These are phyloP conservation scores for Characodon lateralis DNA, from an alignment of 2,797 vertebrate species.

Conservation along the genomic window DNA sequence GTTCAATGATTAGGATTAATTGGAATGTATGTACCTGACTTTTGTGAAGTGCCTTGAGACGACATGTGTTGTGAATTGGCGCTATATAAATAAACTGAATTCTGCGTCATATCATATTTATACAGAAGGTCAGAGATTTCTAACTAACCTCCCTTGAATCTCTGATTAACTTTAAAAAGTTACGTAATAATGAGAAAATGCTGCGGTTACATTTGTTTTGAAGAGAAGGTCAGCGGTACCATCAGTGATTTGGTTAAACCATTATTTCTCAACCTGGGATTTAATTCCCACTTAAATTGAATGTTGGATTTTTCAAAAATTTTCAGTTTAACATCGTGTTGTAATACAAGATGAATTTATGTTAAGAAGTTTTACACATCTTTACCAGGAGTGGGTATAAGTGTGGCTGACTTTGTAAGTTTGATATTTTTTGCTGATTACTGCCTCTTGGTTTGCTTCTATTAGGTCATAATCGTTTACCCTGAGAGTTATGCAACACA, in stretches of 20 bases:
- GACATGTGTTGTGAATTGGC: too few species aligned
- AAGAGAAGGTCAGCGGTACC: background rate
- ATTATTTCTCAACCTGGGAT: too few species aligned
- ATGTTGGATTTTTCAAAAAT: too few species aligned
- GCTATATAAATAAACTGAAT: too few species aligned
- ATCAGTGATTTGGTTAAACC: background rate
- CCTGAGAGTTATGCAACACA: conserved; percentile 31
- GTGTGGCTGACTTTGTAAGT: background rate
- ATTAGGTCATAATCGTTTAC: conserved; percentile 37
- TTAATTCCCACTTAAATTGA: too few species aligned
- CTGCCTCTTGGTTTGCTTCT: background rate
- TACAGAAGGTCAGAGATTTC: too few species aligned
- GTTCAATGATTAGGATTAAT: too few species aligned
- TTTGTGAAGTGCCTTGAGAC: too few species aligned
- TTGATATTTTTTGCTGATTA: background rate
- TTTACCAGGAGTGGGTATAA: background rate
- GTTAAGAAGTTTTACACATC: background rate
- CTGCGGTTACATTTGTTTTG: background rate
- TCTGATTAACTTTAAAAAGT: too few species aligned
- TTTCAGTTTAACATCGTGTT: background rate
- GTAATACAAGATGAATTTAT: background rate
- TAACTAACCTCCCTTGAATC: too few species aligned
- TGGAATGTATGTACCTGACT: too few species aligned
- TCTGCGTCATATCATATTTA: too few species aligned
- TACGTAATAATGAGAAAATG: background rate